Base-by-base conservation (phyloP, 2,888 invertebrate species). In the Aphelenchoides bicaudatus region DNA sequence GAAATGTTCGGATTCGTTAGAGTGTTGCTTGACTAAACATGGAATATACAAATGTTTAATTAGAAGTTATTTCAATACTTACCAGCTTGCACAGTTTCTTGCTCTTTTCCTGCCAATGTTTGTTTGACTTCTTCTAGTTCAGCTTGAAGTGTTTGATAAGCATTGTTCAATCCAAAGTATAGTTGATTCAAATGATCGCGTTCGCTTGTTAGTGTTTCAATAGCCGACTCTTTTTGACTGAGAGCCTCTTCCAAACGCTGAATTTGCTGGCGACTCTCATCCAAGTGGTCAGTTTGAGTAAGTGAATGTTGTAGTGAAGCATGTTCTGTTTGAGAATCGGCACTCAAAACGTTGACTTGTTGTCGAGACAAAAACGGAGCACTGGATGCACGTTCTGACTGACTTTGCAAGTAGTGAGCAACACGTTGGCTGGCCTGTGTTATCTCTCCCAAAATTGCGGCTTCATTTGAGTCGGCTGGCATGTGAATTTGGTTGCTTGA, bases 1-100 rank as follows among this genome's bases (percentile, higher is more conserved):
- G 43, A 19, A 43, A 10, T 43, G 21, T n/a, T 43, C 43, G 10
- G 43, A 43, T n/a, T 43, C 43, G 43, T 21, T 43, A 10, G 43
- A 43, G 25, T 25, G 43, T n/a, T 43, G 43, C 43, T 43, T 19
- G 10, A 21, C 43, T 6, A 8, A 6, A 6, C 16, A 21, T 8
- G 43, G 21, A 43, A 43, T 10, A n/a, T 10, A 34, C 10, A 34
- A 34, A n/a, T 10, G 34, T 34, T 10, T 34, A n/a, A 43, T 21
- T n/a, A 8, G 43, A 43, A 10, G 23, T 21, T 21, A 43, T 19
- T 8, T 6, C 23, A 34, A n/a, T 43, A n/a, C 23, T 43, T 43
- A n/a, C 43, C 43, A n/a, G 25, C 16, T 43, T 43, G 43, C 16
- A 25, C 43, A 10, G 21, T 6, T 43, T 43, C 43, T 19, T n/a